Evolutionary conservation across 2,113 vertebrate genomes (phyloP), one percentile per base, ranked within the genome.

Genomic region (Chloroceryle aenea): DNA sequence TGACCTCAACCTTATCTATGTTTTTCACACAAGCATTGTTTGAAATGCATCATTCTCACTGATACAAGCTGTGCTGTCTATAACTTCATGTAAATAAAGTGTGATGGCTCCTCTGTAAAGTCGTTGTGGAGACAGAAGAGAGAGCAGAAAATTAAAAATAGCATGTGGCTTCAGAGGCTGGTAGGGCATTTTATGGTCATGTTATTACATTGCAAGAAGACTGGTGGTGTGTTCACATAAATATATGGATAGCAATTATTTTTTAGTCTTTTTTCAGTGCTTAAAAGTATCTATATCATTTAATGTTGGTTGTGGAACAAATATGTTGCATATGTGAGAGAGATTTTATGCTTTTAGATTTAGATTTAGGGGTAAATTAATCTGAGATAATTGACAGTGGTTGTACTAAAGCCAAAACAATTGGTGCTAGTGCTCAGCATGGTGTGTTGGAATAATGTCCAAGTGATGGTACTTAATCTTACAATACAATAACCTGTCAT

Each of bases 391-490:
- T 73, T 94, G 55, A 32, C 67, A 73, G 14, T 67, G 52, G 64
- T 89, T 82, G 55, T 83, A 59, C 69, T 79, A 59, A 88, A 95
- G 83, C 52, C 75, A 89, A 80, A 93, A 74, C 68, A 76, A 48
- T 66, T 85, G 55, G 50, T 85, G 10, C 53, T 59, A 73, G 42
- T 38, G 36, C 67, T 87, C 78, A 91, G 62, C 38, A 36, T 78
- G 58, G 12, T 78, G 17, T 38, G 25, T 90, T 85, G 47, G 47
- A 93, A 72, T 73, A 79, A 83, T 67, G 72, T 25, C 48, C 38
- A 62, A 61, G 36, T 79, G 52, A 90, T 63, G 27, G 21, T 17
- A 47, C 78, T 14, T 75, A 45, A 71, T 85, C 95, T 93, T 95
- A 40, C 58, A 52, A 50, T 76, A 62, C 64, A 83, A 15, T 87